Base-by-base conservation (phyloP, 2,113 vertebrate species). In the Plestiodon gilberti region DNA sequence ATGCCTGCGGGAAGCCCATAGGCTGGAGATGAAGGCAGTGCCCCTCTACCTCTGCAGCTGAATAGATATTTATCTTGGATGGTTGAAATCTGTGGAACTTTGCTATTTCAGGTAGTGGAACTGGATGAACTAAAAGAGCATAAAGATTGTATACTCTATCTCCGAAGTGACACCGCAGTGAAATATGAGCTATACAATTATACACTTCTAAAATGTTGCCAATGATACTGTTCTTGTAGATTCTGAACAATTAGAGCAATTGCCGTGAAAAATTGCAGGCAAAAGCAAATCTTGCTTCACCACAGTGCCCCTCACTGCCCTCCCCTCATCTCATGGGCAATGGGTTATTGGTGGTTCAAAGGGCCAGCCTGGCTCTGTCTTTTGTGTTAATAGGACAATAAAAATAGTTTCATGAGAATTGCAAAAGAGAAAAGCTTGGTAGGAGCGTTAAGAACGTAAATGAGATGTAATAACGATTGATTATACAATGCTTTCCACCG, bases 341-440 rank as follows among this genome's bases (percentile, higher is more conserved):
- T 48, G 43, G 8, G 8, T 48, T 4, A 48, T 8, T 5, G 43
- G n/a, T n/a, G n/a, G n/a, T n/a, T 48, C 43, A 48, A 8, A 48
- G 43, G 43, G 43, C 8, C 43, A 48, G 61, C 18, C 61, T 20
- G 5, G 5, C 18, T 35, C n/a, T 57, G 35, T 35, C 28, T 38
- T 40, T 40, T 61, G 80, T 71, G n/a, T 76, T 89, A 33, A 67
- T 74, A 64, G 84, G 73, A 33, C 48, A 62, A 55, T 88, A 28
- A 30, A 43, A 30, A 48, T 33, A 23, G 5, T n/a, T 20, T 67
- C 35, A 20, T 91, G 83, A 8, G 1, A 93, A 86, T 14, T 90
- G 83, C 86, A 86, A 73, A 90, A 81, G 65, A 80, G 83, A 90
- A 89, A 82, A 8, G 84, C 48, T 85, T 40, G 18, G 81, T 81